Evolutionary conservation across 2,797 vertebrate species (phyloP).

Genomic region (Petrocephalus sullivani): DNA sequence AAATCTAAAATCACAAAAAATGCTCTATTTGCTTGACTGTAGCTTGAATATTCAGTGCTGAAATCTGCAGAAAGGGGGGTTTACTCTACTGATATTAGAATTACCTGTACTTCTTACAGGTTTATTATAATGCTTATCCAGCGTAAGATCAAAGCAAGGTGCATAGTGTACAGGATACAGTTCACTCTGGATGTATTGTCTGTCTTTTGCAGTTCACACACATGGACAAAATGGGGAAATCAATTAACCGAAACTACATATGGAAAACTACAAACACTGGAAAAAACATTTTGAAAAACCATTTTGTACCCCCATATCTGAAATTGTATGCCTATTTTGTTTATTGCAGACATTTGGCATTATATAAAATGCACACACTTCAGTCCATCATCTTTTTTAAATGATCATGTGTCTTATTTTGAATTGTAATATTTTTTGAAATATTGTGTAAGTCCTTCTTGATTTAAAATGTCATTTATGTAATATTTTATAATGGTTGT

Average conservation of each 20-base stretch:
- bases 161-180: too few species aligned
- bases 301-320: neutral
- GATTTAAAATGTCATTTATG: conserved; percentile 9
- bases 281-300: neutral
- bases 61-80: too few species aligned
- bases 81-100: too few species aligned
- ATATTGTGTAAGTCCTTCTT: neutral
- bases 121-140: too few species aligned
- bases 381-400: neutral
- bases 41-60: neutral
- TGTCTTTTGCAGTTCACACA: too few species aligned
- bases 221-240: too few species aligned
- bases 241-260: too few species aligned
- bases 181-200: too few species aligned
- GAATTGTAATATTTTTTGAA: neutral
- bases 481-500: neutral
- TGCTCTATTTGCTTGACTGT: neutral
- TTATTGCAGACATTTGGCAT: neutral
- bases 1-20: neutral
- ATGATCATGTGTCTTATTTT: neutral
- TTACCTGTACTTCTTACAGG: too few species aligned
- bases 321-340: neutral
- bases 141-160: too few species aligned
- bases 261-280: too few species aligned
- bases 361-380: neutral